Evolutionary conservation across 2,888 invertebrate genomes (phyloP), one percentile per base, ranked within the genome.

Genomic region (Icerya purchasi): DNA sequence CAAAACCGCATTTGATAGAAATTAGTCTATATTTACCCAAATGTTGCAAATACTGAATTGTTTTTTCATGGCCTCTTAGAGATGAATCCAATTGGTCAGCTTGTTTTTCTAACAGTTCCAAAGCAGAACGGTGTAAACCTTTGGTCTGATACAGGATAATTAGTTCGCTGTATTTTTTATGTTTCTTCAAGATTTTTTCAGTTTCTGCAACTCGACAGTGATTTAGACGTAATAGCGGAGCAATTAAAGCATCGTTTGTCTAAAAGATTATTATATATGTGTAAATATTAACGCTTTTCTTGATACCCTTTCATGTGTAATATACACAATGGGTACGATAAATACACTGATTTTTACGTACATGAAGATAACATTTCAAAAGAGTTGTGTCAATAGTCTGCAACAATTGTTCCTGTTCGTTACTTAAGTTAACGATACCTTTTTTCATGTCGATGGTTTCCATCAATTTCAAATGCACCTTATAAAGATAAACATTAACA

Each of bases 331-430:
- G n/a, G n/a, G n/a, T n/a, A n/a, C n/a, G n/a, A n/a, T n/a, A n/a
- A n/a, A n/a, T n/a, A n/a, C n/a, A n/a, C n/a, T n/a, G n/a, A n/a
- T n/a, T n/a, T n/a, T n/a, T n/a, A n/a, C n/a, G n/a, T 72, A 86
- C 89, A 80, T 90, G 86, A 61, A 98, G 76, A 73, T 97, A 98
- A 70, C 97, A 97, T 72, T 97, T 97, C 10, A 98, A 76, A 57
- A 98, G 74, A 0, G 96, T 96, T 0, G 97, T 98, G 70, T 98
- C 98, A 62, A 98, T 93, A 59, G 97, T 86, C 71, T 93, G 92
- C 61, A 94, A 72, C 24, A 88, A 73, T 65, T 82, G 79, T 63
- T 79, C 55, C 68, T 68, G 57, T 65, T 65, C 55, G 66, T 66
- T 5, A 62, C 19, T 53, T 56, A 20, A 58, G 65, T 66, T 61